These are phyloP conservation scores for Megalurothrips usitatus DNA, from an alignment of 2,888 invertebrate species.

Conservation along the genomic window DNA sequence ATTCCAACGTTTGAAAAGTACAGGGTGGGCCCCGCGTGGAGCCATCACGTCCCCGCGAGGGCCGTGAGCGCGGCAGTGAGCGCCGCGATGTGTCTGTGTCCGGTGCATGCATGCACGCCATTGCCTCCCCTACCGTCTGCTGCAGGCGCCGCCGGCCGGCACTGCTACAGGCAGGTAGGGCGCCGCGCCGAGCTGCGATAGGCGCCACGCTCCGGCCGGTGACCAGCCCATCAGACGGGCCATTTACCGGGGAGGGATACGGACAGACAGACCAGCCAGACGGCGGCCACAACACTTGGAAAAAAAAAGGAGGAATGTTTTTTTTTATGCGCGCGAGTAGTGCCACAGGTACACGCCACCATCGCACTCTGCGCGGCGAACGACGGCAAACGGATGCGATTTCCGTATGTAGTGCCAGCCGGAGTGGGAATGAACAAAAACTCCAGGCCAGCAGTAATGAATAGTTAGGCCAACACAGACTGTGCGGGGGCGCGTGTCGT, in stretches of 20 bases:
- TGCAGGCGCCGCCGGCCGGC: too few relatives aligned
- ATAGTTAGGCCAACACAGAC: not conserved
- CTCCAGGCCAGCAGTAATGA: too few relatives aligned
- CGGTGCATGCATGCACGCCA: slow-evolving; percentile 13
- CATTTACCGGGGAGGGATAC: not conserved
- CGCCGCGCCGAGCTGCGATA: not conserved
- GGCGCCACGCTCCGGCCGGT: not conserved
- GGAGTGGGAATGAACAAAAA: too few relatives aligned
- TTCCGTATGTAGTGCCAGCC: too few relatives aligned
- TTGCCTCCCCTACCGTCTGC: too few relatives aligned
- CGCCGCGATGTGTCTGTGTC: not conserved
- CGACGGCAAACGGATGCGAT: too few relatives aligned
- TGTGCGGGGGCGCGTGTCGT: not conserved
- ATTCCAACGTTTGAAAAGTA: slow-evolving; percentile 21
- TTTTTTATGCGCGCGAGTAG: too few relatives aligned
- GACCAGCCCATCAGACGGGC: not conserved
- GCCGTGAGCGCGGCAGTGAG: not conserved
- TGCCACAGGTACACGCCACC: too few relatives aligned
- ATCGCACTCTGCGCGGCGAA: too few relatives aligned
- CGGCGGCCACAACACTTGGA: too few relatives aligned
- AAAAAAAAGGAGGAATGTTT: too few relatives aligned
- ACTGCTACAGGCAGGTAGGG: not conserved
- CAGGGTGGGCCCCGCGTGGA: not conserved
- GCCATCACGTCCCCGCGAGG: not conserved
- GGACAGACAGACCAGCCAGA: not conserved